phyloP scores from a whole-genome alignment of 2,797 vertebrate species.

The Anguilla obscura region DNA sequence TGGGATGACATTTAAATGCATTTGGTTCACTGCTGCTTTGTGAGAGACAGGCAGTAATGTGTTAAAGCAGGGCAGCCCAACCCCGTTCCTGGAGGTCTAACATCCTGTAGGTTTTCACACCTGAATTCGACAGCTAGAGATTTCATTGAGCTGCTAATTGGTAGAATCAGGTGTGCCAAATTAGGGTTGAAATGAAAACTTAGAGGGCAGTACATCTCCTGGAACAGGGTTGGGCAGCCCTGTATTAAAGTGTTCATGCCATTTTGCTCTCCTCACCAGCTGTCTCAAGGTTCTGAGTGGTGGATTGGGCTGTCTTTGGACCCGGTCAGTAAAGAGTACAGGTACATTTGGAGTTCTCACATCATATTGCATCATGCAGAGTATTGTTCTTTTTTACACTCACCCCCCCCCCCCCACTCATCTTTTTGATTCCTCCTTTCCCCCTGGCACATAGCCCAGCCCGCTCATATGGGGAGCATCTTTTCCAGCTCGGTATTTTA shows the following conservation, averaged over 20 bases:
- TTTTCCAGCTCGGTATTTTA: not conserved
- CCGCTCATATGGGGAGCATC: not conserved
- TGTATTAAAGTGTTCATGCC: constrained; percentile 23
- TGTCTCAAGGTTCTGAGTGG: constrained; percentile 73
- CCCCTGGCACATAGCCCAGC: too few relatives aligned
- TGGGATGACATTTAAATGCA: not conserved
- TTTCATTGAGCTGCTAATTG: too few relatives aligned
- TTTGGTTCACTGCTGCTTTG: not conserved
- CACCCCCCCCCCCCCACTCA: not conserved
- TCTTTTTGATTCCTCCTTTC: too few relatives aligned
- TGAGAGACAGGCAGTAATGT: not conserved
- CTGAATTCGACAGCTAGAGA: too few relatives aligned
- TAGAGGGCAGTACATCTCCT: not conserved
- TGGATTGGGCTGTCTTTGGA: constrained; percentile 85
- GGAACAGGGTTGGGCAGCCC: not conserved
- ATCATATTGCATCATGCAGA: not conserved
- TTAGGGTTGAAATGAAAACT: not conserved
- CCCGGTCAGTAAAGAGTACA: constrained; percentile 66
- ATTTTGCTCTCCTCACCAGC: constrained; percentile 52
- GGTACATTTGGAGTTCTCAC: constrained; percentile 59
- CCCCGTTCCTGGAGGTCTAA: too few relatives aligned
- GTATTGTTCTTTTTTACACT: too few relatives aligned
- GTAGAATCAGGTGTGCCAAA: too few relatives aligned
- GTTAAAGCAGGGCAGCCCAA: not conserved
- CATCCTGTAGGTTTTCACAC: too few relatives aligned